Percentiles rank a stretch among this genome's conserved stretches.
phyloP scores from a whole-genome alignment of 1,140 invertebrate species.

The Orchesella cincta region DNA sequence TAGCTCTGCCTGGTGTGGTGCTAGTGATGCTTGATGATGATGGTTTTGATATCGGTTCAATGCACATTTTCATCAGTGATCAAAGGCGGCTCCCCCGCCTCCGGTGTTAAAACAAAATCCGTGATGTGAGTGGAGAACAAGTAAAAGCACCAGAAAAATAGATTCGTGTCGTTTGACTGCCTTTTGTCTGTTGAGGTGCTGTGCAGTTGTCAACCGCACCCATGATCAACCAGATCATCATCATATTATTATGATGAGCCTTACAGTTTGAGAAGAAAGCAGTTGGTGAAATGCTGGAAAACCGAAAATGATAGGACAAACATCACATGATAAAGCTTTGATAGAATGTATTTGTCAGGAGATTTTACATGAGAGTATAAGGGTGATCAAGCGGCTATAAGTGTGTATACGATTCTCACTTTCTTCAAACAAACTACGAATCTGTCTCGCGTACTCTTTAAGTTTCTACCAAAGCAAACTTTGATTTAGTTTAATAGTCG shows the following conservation, averaged over 20 bases:
- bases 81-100: slow-evolving; percentile 42
- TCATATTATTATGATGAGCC: not conserved
- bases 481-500: no score
- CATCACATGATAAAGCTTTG: no score
- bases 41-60: slow-evolving; percentile 27
- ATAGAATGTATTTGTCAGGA: no score
- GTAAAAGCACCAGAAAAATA: not conserved
- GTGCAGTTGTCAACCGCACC: not conserved
- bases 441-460: no score
- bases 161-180: not conserved
- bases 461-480: no score
- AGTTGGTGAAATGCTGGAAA: no score
- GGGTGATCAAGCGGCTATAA: no score
- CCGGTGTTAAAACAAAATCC: slow-evolving; percentile 28
- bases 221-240: not conserved
- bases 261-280: no score
- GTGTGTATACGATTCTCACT: no score
- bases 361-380: no score
- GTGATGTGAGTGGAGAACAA: slow-evolving; percentile 5
- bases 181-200: not conserved
- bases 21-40: slow-evolving; percentile 1
- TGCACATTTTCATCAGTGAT: slow-evolving; percentile 51
- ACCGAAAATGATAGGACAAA: no score
- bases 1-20: not conserved
- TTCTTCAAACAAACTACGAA: no score